Percentiles rank a stretch among this genome's conserved stretches.
Conservation (phyloP, 2,113 vertebrate species). For the Sylvia atricapilla region DNA sequence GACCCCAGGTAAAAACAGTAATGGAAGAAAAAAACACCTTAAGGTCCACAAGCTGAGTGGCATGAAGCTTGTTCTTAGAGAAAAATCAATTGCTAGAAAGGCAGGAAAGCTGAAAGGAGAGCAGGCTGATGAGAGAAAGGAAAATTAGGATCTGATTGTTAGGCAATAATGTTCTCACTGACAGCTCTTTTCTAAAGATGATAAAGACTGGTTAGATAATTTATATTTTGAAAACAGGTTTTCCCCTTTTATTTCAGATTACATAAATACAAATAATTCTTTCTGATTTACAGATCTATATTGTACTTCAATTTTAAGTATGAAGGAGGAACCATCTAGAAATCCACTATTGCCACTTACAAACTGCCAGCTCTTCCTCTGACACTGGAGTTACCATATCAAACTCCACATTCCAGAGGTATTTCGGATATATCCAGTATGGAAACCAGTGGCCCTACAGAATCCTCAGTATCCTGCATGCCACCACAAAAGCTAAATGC, state of each 20-base stretch:
- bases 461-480: not conserved
- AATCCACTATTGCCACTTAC: not conserved
- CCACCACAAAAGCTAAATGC: not conserved
- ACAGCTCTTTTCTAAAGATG: not conserved
- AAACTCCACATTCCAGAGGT: not conserved
- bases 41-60: not conserved
- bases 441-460: not conserved
- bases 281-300: not conserved
- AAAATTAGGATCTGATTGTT: not conserved
- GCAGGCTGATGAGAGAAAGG: not conserved
- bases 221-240: not conserved
- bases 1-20: not conserved
- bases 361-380: not conserved
- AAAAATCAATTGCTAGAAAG: constrained; percentile 29
- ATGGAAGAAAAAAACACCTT: not conserved
- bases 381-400: not conserved
- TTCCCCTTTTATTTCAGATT: not conserved
- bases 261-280: not conserved
- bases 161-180: not conserved
- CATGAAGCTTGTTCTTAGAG: not conserved
- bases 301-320: not conserved
- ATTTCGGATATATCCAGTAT: not conserved
- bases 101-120: not conserved
- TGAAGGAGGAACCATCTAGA: not conserved
- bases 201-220: not conserved